Evolutionary conservation across 2,888 invertebrate genomes (phyloP).

Genomic region (Biston stratarius): DNA sequence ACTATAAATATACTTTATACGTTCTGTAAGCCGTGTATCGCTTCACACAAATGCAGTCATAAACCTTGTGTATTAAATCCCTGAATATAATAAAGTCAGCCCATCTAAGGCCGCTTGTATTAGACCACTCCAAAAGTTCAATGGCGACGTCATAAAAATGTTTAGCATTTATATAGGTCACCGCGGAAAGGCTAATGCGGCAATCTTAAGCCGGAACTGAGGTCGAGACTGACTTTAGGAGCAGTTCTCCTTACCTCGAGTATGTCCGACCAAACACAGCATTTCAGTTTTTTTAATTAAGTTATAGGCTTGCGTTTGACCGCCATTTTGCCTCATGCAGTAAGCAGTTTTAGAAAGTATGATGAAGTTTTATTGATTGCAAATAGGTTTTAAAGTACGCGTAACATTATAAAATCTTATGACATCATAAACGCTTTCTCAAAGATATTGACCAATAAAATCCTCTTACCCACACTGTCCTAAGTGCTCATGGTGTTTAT

Average conservation of each 20-base stretch:
- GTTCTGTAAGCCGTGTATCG: slow-evolving; percentile 5
- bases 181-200: slow-evolving; percentile 32
- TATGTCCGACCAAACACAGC: neutral
- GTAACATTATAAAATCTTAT: slow-evolving; percentile 37
- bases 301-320: too few species aligned
- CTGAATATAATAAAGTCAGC: slow-evolving; percentile 42
- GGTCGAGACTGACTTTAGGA: slow-evolving; percentile 30
- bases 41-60: slow-evolving; percentile 24
- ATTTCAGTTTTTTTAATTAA: neutral
- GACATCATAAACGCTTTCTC: slow-evolving; percentile 39
- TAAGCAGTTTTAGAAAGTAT: slow-evolving; percentile 32
- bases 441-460: slow-evolving; percentile 36
- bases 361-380: slow-evolving; percentile 24
- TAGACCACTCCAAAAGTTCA: slow-evolving; percentile 48
- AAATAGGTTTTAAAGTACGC: slow-evolving; percentile 29
- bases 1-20: neutral
- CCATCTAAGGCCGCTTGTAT: slow-evolving; percentile 41
- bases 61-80: slow-evolving; percentile 50
- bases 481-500: slow-evolving; percentile 16
- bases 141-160: slow-evolving; percentile 45
- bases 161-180: slow-evolving; percentile 50
- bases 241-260: slow-evolving; percentile 30
- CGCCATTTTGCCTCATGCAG: neutral
- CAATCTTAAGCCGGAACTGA: slow-evolving; percentile 32
- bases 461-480: slow-evolving; percentile 14